Percentiles rank a stretch among this genome's conserved stretches.
Evolutionary conservation across 2,113 vertebrate genomes (phyloP).

Genomic region (Dipodomys ordii): DNA sequence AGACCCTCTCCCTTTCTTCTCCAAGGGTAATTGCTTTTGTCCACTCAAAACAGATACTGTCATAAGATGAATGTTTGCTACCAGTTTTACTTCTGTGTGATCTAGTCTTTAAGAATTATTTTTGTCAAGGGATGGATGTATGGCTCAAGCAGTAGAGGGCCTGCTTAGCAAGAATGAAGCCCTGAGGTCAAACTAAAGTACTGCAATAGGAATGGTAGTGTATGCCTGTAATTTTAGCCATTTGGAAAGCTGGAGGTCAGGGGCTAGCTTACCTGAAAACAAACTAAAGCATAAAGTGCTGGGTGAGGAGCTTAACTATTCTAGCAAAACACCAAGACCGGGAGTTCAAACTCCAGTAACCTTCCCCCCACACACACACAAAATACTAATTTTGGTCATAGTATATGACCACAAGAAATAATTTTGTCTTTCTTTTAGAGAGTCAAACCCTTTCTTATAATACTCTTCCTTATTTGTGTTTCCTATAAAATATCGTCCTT

Average conservation of each 20-base stretch:
- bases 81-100: background rate
- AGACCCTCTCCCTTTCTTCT: background rate
- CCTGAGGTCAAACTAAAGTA: too few species aligned
- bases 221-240: too few species aligned
- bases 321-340: too few species aligned
- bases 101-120: slow-evolving; percentile 2
- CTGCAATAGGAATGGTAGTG: too few species aligned
- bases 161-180: too few species aligned
- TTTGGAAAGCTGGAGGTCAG: too few species aligned
- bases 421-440: background rate
- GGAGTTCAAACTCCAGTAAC: too few species aligned
- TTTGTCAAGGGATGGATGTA: background rate
- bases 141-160: too few species aligned
- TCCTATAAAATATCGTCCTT: background rate
- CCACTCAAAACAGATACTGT: background rate
- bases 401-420: background rate
- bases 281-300: too few species aligned
- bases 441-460: background rate
- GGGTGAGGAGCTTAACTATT: too few species aligned
- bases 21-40: background rate
- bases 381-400: background rate
- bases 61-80: background rate
- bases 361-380: too few species aligned
- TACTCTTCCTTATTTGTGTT: background rate
- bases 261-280: too few species aligned